phyloP scores from a whole-genome alignment of 30 jellyfish, hydroid and myxozoan genomes.

The Morbakka virulenta region DNA sequence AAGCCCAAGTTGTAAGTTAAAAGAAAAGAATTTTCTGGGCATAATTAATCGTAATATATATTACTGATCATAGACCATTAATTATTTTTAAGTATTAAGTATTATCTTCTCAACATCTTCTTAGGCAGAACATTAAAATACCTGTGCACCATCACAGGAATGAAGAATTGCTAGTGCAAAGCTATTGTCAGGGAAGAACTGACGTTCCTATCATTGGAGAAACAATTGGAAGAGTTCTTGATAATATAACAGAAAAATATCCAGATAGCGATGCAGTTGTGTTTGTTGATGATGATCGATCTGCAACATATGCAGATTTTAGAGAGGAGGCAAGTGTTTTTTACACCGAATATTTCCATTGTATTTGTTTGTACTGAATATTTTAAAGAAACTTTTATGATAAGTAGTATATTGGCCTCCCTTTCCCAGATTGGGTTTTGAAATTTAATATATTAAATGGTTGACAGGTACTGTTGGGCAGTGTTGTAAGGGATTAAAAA shows the following conservation, averaged over 20 bases:
- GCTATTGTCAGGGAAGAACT: slow-evolving; percentile 76
- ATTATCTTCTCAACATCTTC: too few species aligned
- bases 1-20: too few species aligned
- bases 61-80: too few species aligned
- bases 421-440: too few species aligned
- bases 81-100: too few species aligned
- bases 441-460: too few species aligned
- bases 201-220: slow-evolving; percentile 59
- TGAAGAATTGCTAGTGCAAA: slow-evolving; percentile 47
- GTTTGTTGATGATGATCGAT: slow-evolving; percentile 61
- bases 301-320: slow-evolving; percentile 78
- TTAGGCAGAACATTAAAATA: slow-evolving; percentile 33
- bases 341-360: background rate
- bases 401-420: too few species aligned
- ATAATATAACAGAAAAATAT: slow-evolving; percentile 63
- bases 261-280: slow-evolving; percentile 91
- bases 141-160: slow-evolving; percentile 52
- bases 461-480: too few species aligned
- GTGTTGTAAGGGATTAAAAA: too few species aligned
- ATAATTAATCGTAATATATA: too few species aligned
- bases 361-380: background rate
- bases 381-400: background rate
- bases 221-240: slow-evolving; percentile 80
- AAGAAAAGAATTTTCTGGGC: too few species aligned
- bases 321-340: slow-evolving; percentile 59